phyloP scores from a whole-genome alignment of 1,140 invertebrate species.

The Euwallacea fornicatus region DNA sequence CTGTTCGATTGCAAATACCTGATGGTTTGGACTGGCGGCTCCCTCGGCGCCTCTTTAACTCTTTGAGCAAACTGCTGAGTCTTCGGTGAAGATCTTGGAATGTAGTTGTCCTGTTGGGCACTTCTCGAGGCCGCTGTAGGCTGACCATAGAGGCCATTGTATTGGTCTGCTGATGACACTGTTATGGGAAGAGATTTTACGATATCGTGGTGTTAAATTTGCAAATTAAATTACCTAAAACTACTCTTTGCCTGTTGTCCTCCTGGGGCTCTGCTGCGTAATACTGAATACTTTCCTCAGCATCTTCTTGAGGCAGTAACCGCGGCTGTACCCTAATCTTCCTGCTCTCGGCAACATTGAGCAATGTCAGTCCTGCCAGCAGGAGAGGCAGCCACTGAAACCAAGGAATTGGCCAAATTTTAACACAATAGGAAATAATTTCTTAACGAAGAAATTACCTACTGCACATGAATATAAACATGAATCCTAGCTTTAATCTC shows the following conservation, averaged over 20 bases:
- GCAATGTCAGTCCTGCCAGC: constrained; percentile 37
- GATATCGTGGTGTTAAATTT: not conserved
- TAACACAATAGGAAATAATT: no score
- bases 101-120: constrained; percentile 46
- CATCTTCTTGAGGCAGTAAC: constrained; percentile 45
- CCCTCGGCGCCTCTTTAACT: constrained; percentile 63
- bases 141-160: constrained; percentile 54
- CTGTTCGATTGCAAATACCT: constrained; percentile 30
- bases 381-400: constrained; percentile 48
- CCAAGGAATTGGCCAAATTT: constrained; percentile 2
- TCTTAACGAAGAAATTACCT: no score
- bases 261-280: constrained; percentile 53
- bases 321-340: constrained; percentile 49
- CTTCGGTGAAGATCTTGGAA: constrained; percentile 35
- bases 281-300: constrained; percentile 49
- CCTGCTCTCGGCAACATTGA: constrained; percentile 42
- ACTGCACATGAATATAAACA: no score
- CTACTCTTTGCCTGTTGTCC: constrained; percentile 42
- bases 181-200: not conserved
- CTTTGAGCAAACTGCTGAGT: constrained; percentile 48
- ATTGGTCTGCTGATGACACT: constrained; percentile 52
- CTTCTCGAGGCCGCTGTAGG: constrained; percentile 46
- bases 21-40: constrained; percentile 75
- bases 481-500: no score
- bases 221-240: constrained; percentile 36